Evolutionary conservation across 2,797 vertebrate genomes (phyloP), one percentile per base, ranked within the genome.

Genomic region (Coregonus suidteri): DNA sequence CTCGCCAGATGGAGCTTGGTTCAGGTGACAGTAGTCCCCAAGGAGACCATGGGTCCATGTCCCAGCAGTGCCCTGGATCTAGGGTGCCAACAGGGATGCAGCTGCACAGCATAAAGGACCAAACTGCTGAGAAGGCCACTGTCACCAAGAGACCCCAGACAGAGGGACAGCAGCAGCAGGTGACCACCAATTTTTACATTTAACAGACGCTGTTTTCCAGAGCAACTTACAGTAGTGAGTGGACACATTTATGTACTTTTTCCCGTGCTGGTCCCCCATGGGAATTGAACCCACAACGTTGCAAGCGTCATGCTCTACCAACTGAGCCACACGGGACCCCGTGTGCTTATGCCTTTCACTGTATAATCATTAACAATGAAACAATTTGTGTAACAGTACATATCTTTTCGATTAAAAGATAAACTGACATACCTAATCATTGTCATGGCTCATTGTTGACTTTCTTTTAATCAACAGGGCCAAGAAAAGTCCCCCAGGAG

Each of bases 401-500:
- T 62, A 62, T 25, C 7, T 25, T 62, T 3, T 6, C 9, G 5
- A 31, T 67, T 4, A 16, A 66, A 71, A 20, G 4, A 53, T 47
- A 14, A 73, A 66, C 41, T 35, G 37, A 5, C 15, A 16, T 20
- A 25, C n/a, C 20, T 25, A 25, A 35, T 34, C 5, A 4, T 31
- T 68, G n/a, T 62, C 59, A 64, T 25, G 6, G 16, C 56, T 59
- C 5, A 59, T 59, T 20, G 59, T 31, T 66, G 2, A 47, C 30
- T 75, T 65, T 71, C 35, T 75, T 34, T 52, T 83, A 3, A 86
- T 86, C 66, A 59, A 5, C 77, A 74, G 53, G 71, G 30, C 53
- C 6, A 75, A 5, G 30, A 4, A 9, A 53, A 30, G 16, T 37
- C 67, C 15, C 59, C 15, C 68, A 80, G n/a, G 54, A 86, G 30